These are phyloP conservation scores for Sesia bembeciformis DNA, from an alignment of 2,888 invertebrate genomes.

Conservation along the genomic window DNA sequence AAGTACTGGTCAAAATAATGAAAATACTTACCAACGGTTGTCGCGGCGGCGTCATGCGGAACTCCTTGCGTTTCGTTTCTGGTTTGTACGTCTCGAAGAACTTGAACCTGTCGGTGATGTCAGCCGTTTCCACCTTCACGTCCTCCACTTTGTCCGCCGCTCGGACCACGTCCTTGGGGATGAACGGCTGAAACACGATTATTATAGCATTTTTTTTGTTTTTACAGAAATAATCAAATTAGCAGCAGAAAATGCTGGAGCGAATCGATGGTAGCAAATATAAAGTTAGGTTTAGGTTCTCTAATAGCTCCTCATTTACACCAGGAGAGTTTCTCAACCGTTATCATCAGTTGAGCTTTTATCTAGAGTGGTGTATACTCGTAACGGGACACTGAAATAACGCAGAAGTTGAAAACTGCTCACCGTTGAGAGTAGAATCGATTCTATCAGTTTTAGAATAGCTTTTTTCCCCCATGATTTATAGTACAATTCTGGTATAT, in stretches of 20 bases:
- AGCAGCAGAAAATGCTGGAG: no score
- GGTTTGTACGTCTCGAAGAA: conserved; percentile 93
- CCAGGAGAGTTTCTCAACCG: not conserved
- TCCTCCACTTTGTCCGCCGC: conserved; percentile 84
- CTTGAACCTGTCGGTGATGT: conserved; percentile 89
- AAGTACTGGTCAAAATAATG: conserved; percentile 18
- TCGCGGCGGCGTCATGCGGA: conserved; percentile 91
- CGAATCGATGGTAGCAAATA: no score
- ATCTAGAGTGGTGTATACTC: no score
- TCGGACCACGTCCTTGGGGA: conserved; percentile 81
- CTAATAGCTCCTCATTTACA: no score
- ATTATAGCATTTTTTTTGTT: not conserved
- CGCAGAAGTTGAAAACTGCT: no score
- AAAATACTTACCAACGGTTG: conserved; percentile 71
- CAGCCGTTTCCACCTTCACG: conserved; percentile 85
- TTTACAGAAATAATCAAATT: not conserved
- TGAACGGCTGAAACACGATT: conserved; percentile 41
- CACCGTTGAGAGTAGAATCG: no score
- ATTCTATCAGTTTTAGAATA: no score
- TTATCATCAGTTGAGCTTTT: no score
- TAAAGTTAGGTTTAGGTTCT: no score
- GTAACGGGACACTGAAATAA: no score
- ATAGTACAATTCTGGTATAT: no score
- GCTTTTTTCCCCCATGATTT: no score
- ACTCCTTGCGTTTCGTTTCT: conserved; percentile 80